These are phyloP conservation scores for Acholoe squamosa DNA, from an alignment of 2,888 invertebrate genomes.

Conservation along the genomic window DNA sequence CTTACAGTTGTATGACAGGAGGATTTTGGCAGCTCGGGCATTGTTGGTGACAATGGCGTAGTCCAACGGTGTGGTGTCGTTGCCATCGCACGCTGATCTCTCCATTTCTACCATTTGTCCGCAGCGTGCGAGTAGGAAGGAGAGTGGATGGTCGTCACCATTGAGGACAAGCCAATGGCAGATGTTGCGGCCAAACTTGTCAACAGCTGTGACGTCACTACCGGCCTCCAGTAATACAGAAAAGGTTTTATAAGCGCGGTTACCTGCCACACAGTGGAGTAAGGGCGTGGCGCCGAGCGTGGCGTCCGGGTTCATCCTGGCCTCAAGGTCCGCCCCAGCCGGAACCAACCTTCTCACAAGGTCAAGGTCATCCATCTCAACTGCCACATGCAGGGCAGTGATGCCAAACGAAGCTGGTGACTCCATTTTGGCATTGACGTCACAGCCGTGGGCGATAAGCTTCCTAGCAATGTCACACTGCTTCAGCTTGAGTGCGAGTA, in stretches of 20 bases:
- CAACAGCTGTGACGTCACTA: background rate
- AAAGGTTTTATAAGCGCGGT: constrained; percentile 13
- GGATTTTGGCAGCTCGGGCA: constrained; percentile 2
- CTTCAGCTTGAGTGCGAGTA: constrained; percentile 2
- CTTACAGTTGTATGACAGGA: background rate
- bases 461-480: background rate
- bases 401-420: constrained; percentile 14
- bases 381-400: constrained; percentile 24
- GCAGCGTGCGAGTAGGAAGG: background rate
- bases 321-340: constrained; percentile 35
- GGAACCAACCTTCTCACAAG: background rate
- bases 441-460: constrained; percentile 31
- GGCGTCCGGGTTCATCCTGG: background rate
- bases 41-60: constrained; percentile 43
- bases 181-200: background rate
- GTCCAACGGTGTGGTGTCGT: background rate
- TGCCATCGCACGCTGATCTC: background rate
- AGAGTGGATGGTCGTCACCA: constrained; percentile 21
- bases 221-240: constrained; percentile 4
- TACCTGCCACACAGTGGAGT: constrained; percentile 47
- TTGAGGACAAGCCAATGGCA: constrained; percentile 43
- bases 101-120: background rate
- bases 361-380: background rate
- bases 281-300: constrained; percentile 22
- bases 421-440: constrained; percentile 1